Evolutionary conservation across 2,113 vertebrate genomes (phyloP).

Genomic region (Phalacrocorax brasilianus): DNA sequence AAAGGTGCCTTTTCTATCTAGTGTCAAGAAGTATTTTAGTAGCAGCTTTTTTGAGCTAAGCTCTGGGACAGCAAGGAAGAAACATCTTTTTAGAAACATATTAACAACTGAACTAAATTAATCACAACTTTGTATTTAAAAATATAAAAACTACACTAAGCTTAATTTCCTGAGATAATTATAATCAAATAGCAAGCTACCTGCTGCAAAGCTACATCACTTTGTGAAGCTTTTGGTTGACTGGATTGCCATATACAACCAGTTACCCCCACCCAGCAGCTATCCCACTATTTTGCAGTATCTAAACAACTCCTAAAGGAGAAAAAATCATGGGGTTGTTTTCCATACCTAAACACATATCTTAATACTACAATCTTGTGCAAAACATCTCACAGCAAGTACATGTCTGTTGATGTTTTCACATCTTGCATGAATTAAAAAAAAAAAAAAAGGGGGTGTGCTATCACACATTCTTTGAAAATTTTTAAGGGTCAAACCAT

Average conservation of each 20-base stretch:
- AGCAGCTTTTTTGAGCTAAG: not conserved
- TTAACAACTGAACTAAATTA: not conserved
- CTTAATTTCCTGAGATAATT: not conserved
- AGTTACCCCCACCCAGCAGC: not conserved
- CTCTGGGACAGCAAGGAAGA: not conserved
- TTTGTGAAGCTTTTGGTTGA: not conserved
- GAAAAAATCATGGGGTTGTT: not conserved
- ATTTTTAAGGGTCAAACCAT: not conserved
- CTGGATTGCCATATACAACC: no score
- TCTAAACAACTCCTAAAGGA: not conserved
- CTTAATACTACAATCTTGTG: not conserved
- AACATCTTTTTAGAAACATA: not conserved
- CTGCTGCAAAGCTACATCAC: not conserved
- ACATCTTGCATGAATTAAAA: not conserved
- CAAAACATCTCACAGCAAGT: not conserved
- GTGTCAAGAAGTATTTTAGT: not conserved
- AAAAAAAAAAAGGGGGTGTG: not conserved
- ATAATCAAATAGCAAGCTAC: not conserved
- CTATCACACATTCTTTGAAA: not conserved
- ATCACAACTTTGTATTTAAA: not conserved
- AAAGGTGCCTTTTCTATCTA: not conserved
- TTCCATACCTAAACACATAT: not conserved
- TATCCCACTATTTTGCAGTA: not conserved
- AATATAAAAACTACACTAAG: not conserved
- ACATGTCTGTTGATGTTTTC: not conserved